A percentile compares a stretch with the other conserved stretches of the same genome.
Evolutionary conservation across 1,140 invertebrate genomes (phyloP).

Genomic region (Drosophila micromelanica): DNA sequence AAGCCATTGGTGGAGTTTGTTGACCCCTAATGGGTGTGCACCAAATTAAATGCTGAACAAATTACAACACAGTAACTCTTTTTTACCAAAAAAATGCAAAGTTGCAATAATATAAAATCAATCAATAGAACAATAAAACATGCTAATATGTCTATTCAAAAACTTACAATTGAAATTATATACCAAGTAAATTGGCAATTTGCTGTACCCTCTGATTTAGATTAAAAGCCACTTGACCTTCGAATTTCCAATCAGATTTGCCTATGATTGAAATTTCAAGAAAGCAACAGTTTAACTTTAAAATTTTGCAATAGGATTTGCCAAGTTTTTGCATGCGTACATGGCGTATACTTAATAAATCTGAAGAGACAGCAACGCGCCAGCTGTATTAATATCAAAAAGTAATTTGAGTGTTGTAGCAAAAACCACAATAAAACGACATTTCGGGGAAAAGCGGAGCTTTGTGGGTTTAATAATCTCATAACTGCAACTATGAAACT

Average conservation of each 20-base stretch:
- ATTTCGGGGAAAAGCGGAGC: not conserved
- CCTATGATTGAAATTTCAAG: constrained; percentile 57
- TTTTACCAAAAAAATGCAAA: too few relatives aligned
- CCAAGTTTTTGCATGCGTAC: not conserved
- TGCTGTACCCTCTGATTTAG: not conserved
- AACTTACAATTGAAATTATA: not conserved
- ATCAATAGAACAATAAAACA: too few relatives aligned
- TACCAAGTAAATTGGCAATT: not conserved
- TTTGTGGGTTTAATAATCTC: constrained; percentile 57
- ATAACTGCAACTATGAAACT: constrained; percentile 62
- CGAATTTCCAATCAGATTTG: constrained; percentile 31
- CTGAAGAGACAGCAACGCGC: not conserved
- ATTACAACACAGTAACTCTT: too few relatives aligned
- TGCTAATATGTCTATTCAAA: not conserved
- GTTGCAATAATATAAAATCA: too few relatives aligned
- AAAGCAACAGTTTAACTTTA: not conserved
- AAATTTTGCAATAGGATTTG: too few relatives aligned
- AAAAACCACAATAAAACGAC: constrained; percentile 7
- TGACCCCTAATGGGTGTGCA: constrained; percentile 3
- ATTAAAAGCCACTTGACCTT: not conserved
- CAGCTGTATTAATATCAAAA: constrained; percentile 37
- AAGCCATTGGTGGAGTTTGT: not conserved
- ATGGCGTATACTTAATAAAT: constrained; percentile 33
- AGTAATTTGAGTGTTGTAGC: constrained; percentile 26
- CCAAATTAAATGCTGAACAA: constrained; percentile 20